phyloP scores from a whole-genome alignment of 2,797 vertebrate species.

The Phrynocephalus vlangalii region DNA sequence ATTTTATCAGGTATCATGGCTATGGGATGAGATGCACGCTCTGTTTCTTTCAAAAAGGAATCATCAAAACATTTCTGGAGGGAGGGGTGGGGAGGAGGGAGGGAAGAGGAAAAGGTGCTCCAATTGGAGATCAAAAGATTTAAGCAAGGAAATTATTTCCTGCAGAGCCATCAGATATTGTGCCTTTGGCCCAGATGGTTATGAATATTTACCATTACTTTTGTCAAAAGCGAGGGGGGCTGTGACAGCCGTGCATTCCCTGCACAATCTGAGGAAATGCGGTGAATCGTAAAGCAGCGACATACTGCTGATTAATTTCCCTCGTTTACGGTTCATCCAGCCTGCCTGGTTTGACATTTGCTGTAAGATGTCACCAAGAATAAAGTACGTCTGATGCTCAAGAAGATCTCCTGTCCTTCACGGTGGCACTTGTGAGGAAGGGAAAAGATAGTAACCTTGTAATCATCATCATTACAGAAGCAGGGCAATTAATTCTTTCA shows the following conservation, averaged over 20 bases:
- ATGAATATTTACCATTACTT: constrained; percentile 59
- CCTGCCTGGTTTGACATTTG: constrained; percentile 51
- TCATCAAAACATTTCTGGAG: constrained; percentile 5
- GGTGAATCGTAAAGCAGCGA: constrained; percentile 44
- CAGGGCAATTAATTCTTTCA: constrained; percentile 49
- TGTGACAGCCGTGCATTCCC: constrained; percentile 30
- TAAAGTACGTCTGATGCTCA: constrained; percentile 30
- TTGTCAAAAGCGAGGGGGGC: constrained; percentile 48
- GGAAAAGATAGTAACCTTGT: constrained; percentile 33
- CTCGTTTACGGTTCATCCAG: constrained; percentile 20
- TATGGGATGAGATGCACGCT: constrained; percentile 1
- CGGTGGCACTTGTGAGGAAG: constrained; percentile 12
- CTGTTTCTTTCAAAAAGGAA: constrained; percentile 19
- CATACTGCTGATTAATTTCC: constrained; percentile 50
- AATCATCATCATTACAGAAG: constrained; percentile 24
- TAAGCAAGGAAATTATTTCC: constrained; percentile 50
- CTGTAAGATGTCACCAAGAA: constrained; percentile 35
- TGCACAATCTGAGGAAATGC: constrained; percentile 11
- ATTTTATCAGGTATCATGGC: neutral
- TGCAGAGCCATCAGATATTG: constrained; percentile 46
- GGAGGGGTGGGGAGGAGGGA: neutral
- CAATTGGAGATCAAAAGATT: constrained; percentile 37
- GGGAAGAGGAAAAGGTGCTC: constrained; percentile 21
- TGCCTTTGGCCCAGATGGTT: constrained; percentile 49
- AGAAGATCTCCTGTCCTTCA: constrained; percentile 38